Percentiles rank a stretch among this genome's conserved stretches.
These are phyloP conservation scores for Cryptus armator DNA, from an alignment of 2,888 invertebrate genomes.

Conservation along the genomic window DNA sequence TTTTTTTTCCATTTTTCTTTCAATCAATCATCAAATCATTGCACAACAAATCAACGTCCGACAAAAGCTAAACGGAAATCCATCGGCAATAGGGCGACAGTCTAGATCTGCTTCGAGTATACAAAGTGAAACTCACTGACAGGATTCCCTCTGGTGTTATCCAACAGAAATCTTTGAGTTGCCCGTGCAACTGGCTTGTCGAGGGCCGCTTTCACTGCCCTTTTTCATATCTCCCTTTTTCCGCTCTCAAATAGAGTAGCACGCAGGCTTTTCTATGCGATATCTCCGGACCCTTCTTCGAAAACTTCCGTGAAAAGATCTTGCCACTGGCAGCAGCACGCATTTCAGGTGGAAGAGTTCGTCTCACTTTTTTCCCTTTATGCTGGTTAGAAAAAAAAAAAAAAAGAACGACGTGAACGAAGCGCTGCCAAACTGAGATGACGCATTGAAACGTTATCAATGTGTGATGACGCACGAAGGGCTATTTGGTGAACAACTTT, in stretches of 20 bases:
- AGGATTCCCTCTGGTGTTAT: slow-evolving; percentile 16
- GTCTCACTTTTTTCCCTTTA: slow-evolving; percentile 25
- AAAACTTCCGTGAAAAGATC: slow-evolving; percentile 72
- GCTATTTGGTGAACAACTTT: slow-evolving; percentile 11
- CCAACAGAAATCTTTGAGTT: slow-evolving; percentile 9
- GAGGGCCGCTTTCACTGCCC: slow-evolving; percentile 47
- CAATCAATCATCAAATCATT: no score
- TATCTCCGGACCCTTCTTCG: slow-evolving; percentile 66
- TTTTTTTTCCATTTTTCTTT: no score
- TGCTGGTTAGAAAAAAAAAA: slow-evolving; percentile 54
- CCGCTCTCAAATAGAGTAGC: slow-evolving; percentile 69
- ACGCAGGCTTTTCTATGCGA: slow-evolving; percentile 74
- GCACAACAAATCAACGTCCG: no score
- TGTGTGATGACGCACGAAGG: not conserved
- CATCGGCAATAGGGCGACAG: not conserved
- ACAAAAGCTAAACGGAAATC: not conserved
- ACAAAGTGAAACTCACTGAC: slow-evolving; percentile 9
- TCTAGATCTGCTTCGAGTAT: not conserved
- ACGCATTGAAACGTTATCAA: slow-evolving; percentile 1
- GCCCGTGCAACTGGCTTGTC: slow-evolving; percentile 9
- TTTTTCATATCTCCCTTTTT: slow-evolving; percentile 24
- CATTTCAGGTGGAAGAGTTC: slow-evolving; percentile 9
- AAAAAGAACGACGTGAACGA: not conserved
- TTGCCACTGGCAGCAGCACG: slow-evolving; percentile 58
- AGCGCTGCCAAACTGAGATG: not conserved